Evolutionary conservation across 2,797 vertebrate species (phyloP).

Genomic region (Salarias fasciatus): DNA sequence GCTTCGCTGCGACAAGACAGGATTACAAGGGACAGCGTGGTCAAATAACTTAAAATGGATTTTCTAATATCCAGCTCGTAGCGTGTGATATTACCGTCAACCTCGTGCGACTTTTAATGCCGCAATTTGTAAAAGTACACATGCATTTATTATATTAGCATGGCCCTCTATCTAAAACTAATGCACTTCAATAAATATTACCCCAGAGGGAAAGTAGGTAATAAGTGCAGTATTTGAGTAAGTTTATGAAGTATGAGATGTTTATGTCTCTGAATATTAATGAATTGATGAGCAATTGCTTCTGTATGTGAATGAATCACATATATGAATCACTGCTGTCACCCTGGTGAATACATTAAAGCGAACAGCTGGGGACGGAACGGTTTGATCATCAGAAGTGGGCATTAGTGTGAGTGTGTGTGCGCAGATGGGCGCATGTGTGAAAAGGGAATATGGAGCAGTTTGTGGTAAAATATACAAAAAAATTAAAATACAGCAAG

Average conservation of each 20-base stretch:
- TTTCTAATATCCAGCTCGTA: slow-evolving; percentile 40
- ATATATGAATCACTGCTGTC: slow-evolving; percentile 69
- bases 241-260: slow-evolving; percentile 74
- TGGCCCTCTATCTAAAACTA: slow-evolving; percentile 49
- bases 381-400: slow-evolving; percentile 46
- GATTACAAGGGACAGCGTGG: slow-evolving; percentile 21
- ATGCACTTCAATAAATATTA: slow-evolving; percentile 64
- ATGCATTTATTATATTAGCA: slow-evolving; percentile 57
- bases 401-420: slow-evolving; percentile 1
- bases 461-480: slow-evolving; percentile 1
- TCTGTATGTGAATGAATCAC: slow-evolving; percentile 62
- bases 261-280: slow-evolving; percentile 80
- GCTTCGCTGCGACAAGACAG: slow-evolving; percentile 28
- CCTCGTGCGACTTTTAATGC: slow-evolving; percentile 41
- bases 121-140: slow-evolving; percentile 60
- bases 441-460: slow-evolving; percentile 8
- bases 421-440: neutral
- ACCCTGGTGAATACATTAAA: slow-evolving; percentile 49
- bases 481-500: no score
- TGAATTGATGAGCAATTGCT: slow-evolving; percentile 70
- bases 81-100: slow-evolving; percentile 15
- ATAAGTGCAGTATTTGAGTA: slow-evolving; percentile 67
- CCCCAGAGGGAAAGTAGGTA: slow-evolving; percentile 48
- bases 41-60: slow-evolving; percentile 41
- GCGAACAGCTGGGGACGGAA: slow-evolving; percentile 50